Conservation (phyloP, 2,113 vertebrate genomes). For the Dicrurus megarhynchus region DNA sequence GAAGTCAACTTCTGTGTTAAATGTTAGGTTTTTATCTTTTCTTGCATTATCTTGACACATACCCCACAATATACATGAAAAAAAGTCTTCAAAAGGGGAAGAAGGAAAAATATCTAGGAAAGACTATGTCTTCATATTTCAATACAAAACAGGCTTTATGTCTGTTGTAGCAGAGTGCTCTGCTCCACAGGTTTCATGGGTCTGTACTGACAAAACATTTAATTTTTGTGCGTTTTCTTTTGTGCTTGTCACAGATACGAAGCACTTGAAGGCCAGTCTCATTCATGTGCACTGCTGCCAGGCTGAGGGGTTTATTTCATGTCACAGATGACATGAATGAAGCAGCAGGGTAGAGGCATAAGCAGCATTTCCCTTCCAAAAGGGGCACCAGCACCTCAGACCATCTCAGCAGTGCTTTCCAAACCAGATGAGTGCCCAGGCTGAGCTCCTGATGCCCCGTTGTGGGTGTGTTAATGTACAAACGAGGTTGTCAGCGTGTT, state of each 20-base stretch:
- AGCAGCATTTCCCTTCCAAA: background rate
- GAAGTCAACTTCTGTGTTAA: background rate
- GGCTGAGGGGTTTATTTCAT: background rate
- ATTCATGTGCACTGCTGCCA: accelerated
- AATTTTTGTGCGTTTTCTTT: background rate
- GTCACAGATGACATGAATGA: background rate
- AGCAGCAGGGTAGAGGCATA: background rate
- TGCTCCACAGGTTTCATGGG: background rate
- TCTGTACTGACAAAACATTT: background rate
- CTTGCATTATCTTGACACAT: background rate
- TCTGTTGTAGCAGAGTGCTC: background rate
- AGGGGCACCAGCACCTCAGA: background rate
- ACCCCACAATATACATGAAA: background rate
- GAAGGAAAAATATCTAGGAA: background rate
- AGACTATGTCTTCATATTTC: background rate
- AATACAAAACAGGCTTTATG: background rate
- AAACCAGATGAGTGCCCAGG: background rate
- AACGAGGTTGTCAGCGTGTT: background rate
- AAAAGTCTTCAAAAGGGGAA: background rate
- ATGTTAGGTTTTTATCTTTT: background rate
- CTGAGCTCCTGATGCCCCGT: accelerated
- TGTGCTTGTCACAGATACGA: background rate
- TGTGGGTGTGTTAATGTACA: background rate
- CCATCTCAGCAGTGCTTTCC: background rate
- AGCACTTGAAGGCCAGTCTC: background rate